phyloP scores from a whole-genome alignment of 2,888 invertebrate genomes.

The Eubasilissa splendida region DNA sequence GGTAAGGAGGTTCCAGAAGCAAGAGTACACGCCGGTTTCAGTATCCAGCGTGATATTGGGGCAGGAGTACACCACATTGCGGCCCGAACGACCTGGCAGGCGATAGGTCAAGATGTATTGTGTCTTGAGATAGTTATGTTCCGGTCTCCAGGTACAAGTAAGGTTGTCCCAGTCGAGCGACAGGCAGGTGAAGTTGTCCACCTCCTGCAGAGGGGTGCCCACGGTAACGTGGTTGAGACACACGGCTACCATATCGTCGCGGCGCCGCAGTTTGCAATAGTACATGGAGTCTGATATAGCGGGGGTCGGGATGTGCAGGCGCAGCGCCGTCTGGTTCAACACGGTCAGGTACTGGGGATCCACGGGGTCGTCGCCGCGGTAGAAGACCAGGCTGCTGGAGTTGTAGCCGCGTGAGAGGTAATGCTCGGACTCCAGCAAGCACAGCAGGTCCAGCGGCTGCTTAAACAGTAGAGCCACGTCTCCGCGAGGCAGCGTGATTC shows the following conservation, averaged over 20 bases:
- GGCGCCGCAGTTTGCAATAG: conserved; percentile 69
- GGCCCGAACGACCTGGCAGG: conserved; percentile 65
- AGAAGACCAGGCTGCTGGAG: conserved; percentile 68
- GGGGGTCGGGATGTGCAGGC: conserved; percentile 72
- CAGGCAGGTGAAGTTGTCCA: conserved; percentile 81
- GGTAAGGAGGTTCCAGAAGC: conserved; percentile 70
- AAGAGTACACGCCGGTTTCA: conserved; percentile 62
- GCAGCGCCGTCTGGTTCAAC: conserved; percentile 77
- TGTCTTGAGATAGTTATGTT: conserved; percentile 74
- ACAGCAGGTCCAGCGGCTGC: conserved; percentile 76
- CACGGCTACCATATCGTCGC: conserved; percentile 61
- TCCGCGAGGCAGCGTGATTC: conserved; percentile 70
- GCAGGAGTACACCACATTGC: conserved; percentile 58
- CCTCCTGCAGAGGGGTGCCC: conserved; percentile 75
- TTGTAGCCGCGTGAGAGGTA: conserved; percentile 70
- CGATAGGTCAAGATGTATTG: conserved; percentile 70
- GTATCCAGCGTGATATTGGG: conserved; percentile 50
- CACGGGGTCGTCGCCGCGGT: conserved; percentile 64
- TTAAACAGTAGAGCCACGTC: conserved; percentile 75
- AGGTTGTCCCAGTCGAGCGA: conserved; percentile 82
- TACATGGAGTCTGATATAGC: conserved; percentile 71
- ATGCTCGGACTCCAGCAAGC: conserved; percentile 72
- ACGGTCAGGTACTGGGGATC: conserved; percentile 68
- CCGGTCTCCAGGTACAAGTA: conserved; percentile 82
- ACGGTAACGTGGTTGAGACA: conserved; percentile 65